These are phyloP conservation scores for Brachionus plicatilis DNA, from an alignment of 1,140 invertebrate genomes.

Conservation along the genomic window DNA sequence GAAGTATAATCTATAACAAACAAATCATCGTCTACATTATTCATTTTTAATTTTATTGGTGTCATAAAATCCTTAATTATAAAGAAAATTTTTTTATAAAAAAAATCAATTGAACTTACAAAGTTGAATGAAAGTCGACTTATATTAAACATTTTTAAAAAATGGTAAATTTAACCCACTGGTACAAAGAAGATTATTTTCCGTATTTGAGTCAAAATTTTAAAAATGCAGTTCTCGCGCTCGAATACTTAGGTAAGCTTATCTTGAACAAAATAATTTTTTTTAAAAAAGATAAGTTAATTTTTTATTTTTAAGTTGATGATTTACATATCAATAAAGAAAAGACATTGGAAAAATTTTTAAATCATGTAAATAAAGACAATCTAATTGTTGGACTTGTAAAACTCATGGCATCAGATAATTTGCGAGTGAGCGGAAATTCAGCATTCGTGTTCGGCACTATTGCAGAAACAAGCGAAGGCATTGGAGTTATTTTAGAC, in stretches of 20 bases:
- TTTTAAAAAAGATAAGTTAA: slow-evolving; percentile 38
- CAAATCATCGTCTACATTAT: neutral
- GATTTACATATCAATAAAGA: slow-evolving; percentile 53
- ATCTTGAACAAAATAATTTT: slow-evolving; percentile 10
- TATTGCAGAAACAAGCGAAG: slow-evolving; percentile 51
- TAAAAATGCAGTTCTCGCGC: slow-evolving; percentile 11
- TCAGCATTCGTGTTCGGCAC: slow-evolving; percentile 54
- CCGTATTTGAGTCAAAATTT: slow-evolving; percentile 1
- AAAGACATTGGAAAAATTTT: slow-evolving; percentile 48
- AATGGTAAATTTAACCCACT: neutral
- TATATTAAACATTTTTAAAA: neutral
- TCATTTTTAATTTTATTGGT: neutral
- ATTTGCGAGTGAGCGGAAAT: slow-evolving; percentile 53
- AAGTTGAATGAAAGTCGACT: neutral
- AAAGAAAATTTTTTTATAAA: neutral
- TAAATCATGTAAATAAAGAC: slow-evolving; percentile 52
- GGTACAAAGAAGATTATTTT: slow-evolving; percentile 37
- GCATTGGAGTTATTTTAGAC: slow-evolving; percentile 48
- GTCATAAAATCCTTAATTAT: neutral
- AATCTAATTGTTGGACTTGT: slow-evolving; percentile 53
- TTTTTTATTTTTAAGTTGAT: slow-evolving; percentile 46
- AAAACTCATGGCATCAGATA: slow-evolving; percentile 49
- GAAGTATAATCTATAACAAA: neutral
- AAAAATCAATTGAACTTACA: neutral
- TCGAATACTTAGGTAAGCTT: slow-evolving; percentile 22